Percentiles rank a stretch among this genome's conserved stretches.
These are phyloP conservation scores for Eclectus roratus DNA, from an alignment of 2,113 vertebrate genomes.

Conservation along the genomic window DNA sequence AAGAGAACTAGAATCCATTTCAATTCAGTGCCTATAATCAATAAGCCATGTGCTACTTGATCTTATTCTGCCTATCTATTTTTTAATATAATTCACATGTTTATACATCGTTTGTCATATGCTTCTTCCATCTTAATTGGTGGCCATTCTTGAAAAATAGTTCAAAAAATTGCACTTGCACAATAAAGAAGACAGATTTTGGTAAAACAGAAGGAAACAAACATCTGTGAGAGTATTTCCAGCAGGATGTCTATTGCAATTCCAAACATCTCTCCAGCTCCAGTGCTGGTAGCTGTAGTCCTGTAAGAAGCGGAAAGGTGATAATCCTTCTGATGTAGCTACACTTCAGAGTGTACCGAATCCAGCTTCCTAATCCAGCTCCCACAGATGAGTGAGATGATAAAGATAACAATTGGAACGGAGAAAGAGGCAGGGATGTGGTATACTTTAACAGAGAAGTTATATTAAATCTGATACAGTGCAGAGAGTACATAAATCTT, in stretches of 20 bases:
- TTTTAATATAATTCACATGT: neutral
- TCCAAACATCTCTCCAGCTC: neutral
- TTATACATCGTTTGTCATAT: neutral
- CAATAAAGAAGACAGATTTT: neutral
- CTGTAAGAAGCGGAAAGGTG: neutral
- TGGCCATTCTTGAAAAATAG: neutral
- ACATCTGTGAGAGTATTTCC: neutral
- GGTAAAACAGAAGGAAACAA: neutral
- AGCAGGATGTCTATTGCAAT: neutral
- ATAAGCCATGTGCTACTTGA: neutral
- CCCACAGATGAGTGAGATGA: neutral
- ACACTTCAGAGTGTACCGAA: neutral
- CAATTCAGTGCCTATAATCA: neutral
- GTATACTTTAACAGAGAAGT: neutral
- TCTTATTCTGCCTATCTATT: neutral
- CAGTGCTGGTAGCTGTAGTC: neutral
- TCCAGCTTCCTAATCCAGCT: neutral
- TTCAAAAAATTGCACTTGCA: neutral
- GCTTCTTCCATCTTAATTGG: neutral
- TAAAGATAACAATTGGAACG: neutral
- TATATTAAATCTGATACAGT: neutral
- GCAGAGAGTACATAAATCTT: neutral
- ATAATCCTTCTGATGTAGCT: neutral
- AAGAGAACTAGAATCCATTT: neutral
- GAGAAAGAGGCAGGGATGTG: neutral